phyloP scores from a whole-genome alignment of 2,113 vertebrate species.

The Cettia cetti region DNA sequence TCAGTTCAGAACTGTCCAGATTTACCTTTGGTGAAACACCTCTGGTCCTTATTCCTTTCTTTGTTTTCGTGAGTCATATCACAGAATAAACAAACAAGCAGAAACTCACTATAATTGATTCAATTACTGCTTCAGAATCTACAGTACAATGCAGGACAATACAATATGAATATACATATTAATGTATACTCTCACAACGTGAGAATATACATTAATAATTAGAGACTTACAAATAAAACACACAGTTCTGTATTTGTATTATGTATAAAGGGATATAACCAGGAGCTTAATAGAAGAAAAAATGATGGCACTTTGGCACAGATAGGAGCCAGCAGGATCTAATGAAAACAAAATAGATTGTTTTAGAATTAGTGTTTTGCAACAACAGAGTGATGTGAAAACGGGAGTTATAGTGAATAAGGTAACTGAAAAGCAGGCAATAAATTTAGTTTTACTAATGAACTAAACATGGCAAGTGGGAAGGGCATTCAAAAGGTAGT shows the following conservation, averaged over 20 bases:
- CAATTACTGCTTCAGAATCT: neutral
- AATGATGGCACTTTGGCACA: neutral
- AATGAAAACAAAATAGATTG: neutral
- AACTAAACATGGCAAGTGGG: neutral
- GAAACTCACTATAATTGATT: neutral
- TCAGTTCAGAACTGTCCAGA: neutral
- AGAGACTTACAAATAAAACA: neutral
- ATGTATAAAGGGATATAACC: neutral
- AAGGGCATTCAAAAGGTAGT: neutral
- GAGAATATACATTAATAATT: neutral
- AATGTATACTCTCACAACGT: no score
- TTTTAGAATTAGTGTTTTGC: neutral
- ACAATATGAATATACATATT: no score
- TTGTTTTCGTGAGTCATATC: neutral
- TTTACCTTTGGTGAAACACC: neutral
- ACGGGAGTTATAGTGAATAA: neutral
- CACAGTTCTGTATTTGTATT: neutral
- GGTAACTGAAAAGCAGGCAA: neutral
- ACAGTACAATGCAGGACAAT: neutral
- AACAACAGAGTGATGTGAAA: neutral
- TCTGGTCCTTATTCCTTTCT: neutral
- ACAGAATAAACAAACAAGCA: neutral
- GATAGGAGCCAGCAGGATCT: neutral
- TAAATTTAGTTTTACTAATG: neutral
- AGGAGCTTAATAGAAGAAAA: neutral